Base-by-base conservation (phyloP, 92 coral and sea anemone species). In the Nematostella vectensis region DNA sequence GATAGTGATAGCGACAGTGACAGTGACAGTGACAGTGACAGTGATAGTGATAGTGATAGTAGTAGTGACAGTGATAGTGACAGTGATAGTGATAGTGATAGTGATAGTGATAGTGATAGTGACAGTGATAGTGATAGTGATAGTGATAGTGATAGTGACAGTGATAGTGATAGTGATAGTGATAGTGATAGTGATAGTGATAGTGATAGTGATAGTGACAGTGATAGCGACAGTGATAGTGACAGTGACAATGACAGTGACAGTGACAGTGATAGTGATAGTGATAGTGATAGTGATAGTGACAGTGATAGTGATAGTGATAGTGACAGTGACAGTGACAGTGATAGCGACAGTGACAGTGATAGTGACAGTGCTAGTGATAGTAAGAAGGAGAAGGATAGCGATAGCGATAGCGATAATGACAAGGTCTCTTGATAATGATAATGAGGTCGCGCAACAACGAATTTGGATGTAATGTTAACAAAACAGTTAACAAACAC, bases 181-280 rank as follows among this genome's bases (percentile, higher is more conserved):
- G 15, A 45, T 45, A 25, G 50, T 45, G 50, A 45, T 45, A 13
- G 22, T 45, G 50, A 45, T 45, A 25, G 22, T 45, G 50, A 45
- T 45, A 25, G 22, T 45, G 50, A 13, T 45, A 25, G 15, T 45
- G 22, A 45, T 45, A 13, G 12, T 45, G 3, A 45, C 22, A 45
- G 27, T 50, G 55, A 50, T 50, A 15, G 3, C 25, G 55, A 50
- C 27, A 31, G 27, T 50, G 27, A 50, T 50, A 21, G n/a, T 50
- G 24, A 21, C 13, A 21, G 13, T 17, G 8, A 50, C 27, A 23
- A 13, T 44, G 50, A 44, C 21, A 24, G 50, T 44, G 36, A 52
- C 19, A 22, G 30, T 52, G 58, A 3, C 36, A 25, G 19, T 27
- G 58, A 24, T 52, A 21, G 19, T 52, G 29, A 27, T 27, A 39